Evolutionary conservation across 1,140 invertebrate species (phyloP), one percentile per base, ranked within the genome.

Genomic region (Ctenoplectra terminalis): DNA sequence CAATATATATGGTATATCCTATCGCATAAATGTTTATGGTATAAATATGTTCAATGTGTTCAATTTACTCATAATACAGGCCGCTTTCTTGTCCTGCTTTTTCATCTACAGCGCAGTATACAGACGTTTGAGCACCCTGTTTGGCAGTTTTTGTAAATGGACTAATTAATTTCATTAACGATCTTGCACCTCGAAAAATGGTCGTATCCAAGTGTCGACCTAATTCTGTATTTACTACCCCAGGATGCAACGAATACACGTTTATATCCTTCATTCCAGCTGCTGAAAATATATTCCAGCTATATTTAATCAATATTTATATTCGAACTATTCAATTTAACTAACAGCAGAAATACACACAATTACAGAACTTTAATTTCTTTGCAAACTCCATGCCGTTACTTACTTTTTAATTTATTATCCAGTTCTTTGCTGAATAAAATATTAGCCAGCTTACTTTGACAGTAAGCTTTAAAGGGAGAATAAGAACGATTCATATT

Each of bases 41-140:
- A 5, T 4, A 56, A 29, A 2, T 37, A 6, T 6, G 17, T n/a
- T 6, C 13, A 15, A 63, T n/a, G 1, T n/a, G n/a, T n/a, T n/a
- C n/a, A 37, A 66, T 70, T 90, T 93, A 94, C 96, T 94, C 94
- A 90, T 96, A 95, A 93, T 95, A 95, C 20, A 95, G 88, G 81
- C 97, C 96, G 86, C 95, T 96, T 89, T 96, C 92, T 83, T 95
- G 92, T 6, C 94, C 95, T 80, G 95, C 94, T 72, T 95, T 93
- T 83, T 97, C 96, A 90, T 97, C 96, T 1, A 98, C 91, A 5
- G 97, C 95, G 90, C 97, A 97, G 88, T 97, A 95, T 58, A 98
- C 93, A 2, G 96, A 96, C 1, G 97, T 98, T 92, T 98, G 97
- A 13, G 97, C 97, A 0, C 97, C 97, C 85, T 96, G 94, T 83